These are phyloP conservation scores for Lasiurus cinereus DNA, from an alignment of 2,113 vertebrate species.

Conservation along the genomic window DNA sequence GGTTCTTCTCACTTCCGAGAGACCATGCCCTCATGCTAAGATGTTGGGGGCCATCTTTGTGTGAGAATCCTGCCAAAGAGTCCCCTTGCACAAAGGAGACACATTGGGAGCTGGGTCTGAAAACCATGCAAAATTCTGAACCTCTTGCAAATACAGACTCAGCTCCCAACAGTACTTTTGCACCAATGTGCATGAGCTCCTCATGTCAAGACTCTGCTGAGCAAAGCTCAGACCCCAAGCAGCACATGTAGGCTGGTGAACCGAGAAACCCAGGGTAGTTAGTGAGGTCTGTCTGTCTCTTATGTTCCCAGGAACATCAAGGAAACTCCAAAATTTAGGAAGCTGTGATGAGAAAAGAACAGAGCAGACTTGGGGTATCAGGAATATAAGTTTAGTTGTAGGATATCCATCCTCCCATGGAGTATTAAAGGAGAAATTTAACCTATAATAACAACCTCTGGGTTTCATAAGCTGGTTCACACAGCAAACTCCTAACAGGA, in stretches of 20 bases:
- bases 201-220: neutral
- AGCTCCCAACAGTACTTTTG: neutral
- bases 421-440: neutral
- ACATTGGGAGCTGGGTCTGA: neutral
- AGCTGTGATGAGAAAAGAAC: neutral
- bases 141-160: neutral
- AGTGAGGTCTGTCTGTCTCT: neutral
- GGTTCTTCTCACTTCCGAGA: neutral
- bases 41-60: neutral
- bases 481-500: neutral
- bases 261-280: neutral
- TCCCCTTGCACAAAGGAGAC: neutral
- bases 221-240: neutral
- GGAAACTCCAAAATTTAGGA: neutral
- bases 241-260: neutral
- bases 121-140: neutral
- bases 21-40: neutral
- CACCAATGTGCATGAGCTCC: accelerated
- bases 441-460: neutral
- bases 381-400: neutral
- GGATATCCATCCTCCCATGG: accelerated
- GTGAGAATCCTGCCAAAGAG: neutral
- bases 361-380: neutral
- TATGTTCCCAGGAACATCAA: neutral
- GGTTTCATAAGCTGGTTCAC: neutral